Base-by-base conservation (phyloP, 35 echinoderm and acorn worm species). In the Apostichopus parvimensis region DNA sequence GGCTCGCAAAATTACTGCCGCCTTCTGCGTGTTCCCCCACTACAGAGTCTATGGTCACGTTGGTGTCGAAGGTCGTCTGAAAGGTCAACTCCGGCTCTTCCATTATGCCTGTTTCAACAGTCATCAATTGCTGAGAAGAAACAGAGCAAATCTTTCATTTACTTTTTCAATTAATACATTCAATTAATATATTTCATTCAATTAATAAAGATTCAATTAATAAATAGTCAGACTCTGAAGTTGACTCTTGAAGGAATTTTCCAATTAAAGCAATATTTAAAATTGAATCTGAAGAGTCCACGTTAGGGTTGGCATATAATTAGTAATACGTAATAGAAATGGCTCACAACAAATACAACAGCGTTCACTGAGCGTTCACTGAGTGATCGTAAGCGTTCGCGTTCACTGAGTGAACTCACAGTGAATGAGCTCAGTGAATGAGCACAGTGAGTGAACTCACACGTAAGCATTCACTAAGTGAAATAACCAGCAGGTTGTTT, bases 61-160 rank as follows among this genome's bases (percentile, higher is more conserved):
- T 91, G 26, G 87, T 94, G 87, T 94, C 93, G 73, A 90, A 77
- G 58, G 83, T 94, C 10, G 93, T 90, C 15, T 83, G 56, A 53
- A 94, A 88, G 21, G 93, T 94, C 52, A 94, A 77, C 54, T 94
- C 87, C 4, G 93, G 93, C 57, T 94, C 93, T 78, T 94, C 93
- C 87, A 94, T 73, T 54, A 94, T 94, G 22, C 93, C 93, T 91
- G 73, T 56, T 24, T 78, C 89, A 77, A 77, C 53, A 79, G 89
- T 25, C 53, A 26, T 52, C 52, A 55, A 73, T 17, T 88, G 22
- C 22, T 88, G 25, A 6, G 14, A 9, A 52, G 28, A 34, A 80
- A n/a, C 13, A 80, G 12, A 17, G 12, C 7, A 28, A 45, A 45
- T 45, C 34, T 45, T 45, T 4, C 34, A 45, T 45, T 45, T 45